These are phyloP conservation scores for Phocoena phocoena DNA, from an alignment of 2,113 vertebrate species.

Conservation along the genomic window DNA sequence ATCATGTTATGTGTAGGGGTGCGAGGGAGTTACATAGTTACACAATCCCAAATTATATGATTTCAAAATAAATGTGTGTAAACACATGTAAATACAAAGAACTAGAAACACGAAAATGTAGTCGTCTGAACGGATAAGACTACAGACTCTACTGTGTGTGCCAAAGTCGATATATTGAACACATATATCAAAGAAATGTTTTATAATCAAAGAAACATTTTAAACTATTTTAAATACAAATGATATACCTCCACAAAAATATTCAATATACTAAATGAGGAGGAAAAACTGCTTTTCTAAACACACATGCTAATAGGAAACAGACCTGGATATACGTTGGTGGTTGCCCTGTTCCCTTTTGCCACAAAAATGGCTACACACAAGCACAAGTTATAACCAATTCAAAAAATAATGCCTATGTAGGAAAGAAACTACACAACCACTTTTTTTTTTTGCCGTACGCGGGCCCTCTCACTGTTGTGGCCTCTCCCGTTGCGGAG, in stretches of 20 bases:
- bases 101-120: background rate
- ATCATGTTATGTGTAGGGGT: background rate
- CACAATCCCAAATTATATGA: background rate
- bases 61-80: background rate
- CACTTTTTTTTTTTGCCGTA: too few species aligned
- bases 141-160: background rate
- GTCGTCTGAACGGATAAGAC: background rate
- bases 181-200: background rate
- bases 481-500: too few species aligned
- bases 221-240: constrained; percentile 3
- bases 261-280: background rate
- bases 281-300: background rate
- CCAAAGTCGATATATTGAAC: background rate
- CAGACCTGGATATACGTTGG: background rate
- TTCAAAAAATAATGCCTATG: background rate
- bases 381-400: background rate
- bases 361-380: background rate
- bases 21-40: background rate
- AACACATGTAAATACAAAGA: background rate
- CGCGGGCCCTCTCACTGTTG: too few species aligned
- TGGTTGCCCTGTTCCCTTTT: background rate
- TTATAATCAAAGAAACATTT: background rate
- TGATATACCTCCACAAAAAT: background rate
- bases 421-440: background rate
- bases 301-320: background rate